These are phyloP conservation scores for Ophion obscuratus DNA, from an alignment of 2,888 invertebrate genomes.

Conservation along the genomic window DNA sequence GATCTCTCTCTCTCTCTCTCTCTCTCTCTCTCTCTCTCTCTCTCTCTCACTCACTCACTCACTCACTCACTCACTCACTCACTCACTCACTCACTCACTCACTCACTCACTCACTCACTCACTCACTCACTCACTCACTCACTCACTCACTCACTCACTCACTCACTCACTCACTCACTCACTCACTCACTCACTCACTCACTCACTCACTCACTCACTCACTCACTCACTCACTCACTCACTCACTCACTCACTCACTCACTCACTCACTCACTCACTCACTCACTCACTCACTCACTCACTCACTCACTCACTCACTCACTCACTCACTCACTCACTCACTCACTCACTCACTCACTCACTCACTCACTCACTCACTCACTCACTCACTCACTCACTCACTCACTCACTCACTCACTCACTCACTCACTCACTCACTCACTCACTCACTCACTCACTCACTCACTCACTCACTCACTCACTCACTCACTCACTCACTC, in stretches of 20 bases:
- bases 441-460: constrained; percentile 60
- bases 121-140: constrained; percentile 56
- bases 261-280: constrained; percentile 60
- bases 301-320: constrained; percentile 56
- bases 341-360: constrained; percentile 54
- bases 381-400: constrained; percentile 50
- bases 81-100: constrained; percentile 60
- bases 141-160: constrained; percentile 38
- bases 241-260: constrained; percentile 41
- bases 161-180: constrained; percentile 54
- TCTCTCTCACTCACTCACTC: constrained; percentile 29
- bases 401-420: constrained; percentile 50
- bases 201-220: constrained; percentile 50
- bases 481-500: constrained; percentile 56
- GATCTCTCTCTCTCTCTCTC: constrained; percentile 57
- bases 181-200: constrained; percentile 42
- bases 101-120: constrained; percentile 35
- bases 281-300: constrained; percentile 35
- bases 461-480: constrained; percentile 35
- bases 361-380: constrained; percentile 42
- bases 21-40: constrained; percentile 39
- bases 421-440: constrained; percentile 41
- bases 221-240: constrained; percentile 50
- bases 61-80: constrained; percentile 41
- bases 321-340: constrained; percentile 38